A percentile compares a stretch with the other conserved stretches of the same genome.
Evolutionary conservation across 1,140 invertebrate genomes (phyloP).

Genomic region (Zaprionus ghesquierei): DNA sequence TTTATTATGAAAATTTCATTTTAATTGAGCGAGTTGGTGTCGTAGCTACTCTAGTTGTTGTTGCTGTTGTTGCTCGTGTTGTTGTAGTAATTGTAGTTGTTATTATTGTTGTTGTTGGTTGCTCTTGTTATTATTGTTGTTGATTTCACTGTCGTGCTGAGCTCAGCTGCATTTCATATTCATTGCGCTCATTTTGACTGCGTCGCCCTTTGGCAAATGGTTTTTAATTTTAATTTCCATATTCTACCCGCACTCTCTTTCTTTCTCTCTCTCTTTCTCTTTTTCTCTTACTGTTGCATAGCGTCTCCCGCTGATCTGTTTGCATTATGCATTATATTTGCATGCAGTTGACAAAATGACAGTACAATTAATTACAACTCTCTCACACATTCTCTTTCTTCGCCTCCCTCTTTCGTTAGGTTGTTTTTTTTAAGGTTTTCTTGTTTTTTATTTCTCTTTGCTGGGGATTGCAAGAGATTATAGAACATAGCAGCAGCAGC

Average conservation of each 20-base stretch:
- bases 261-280: not conserved
- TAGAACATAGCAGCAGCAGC: not conserved
- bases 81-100: constrained; percentile 9
- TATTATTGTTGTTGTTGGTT: constrained; percentile 17
- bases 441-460: not conserved
- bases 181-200: constrained; percentile 22
- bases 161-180: constrained; percentile 25
- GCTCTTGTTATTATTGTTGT: not conserved
- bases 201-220: not conserved
- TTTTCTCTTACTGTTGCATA: not conserved
- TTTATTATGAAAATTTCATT: constrained; percentile 78
- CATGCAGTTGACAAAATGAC: constrained; percentile 27
- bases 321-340: constrained; percentile 10
- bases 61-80: constrained; percentile 11
- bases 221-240: not conserved
- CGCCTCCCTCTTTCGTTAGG: not conserved
- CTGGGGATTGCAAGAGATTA: not conserved
- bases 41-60: constrained; percentile 20
- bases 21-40: constrained; percentile 60
- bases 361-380: constrained; percentile 26
- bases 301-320: not conserved
- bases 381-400: not conserved
- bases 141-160: not conserved
- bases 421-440: not conserved
- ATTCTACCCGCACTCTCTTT: not conserved